A percentile compares a stretch with the other conserved stretches of the same genome.
These are phyloP conservation scores for Cabera pusaria DNA, from an alignment of 2,888 invertebrate genomes.

Conservation along the genomic window DNA sequence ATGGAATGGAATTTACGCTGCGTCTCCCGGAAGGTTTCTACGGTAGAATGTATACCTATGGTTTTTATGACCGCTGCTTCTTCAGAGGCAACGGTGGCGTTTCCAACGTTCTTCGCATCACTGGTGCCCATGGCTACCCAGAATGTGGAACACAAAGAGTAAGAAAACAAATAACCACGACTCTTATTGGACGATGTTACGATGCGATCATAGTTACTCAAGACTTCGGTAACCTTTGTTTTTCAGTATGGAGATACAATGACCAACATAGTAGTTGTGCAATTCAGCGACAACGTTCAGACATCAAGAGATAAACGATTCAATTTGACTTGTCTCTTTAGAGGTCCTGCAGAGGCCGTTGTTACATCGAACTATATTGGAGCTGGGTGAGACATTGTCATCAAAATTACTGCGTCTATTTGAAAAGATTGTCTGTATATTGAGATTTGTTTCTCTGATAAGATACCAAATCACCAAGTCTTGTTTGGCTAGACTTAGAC, in stretches of 20 bases:
- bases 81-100: constrained; percentile 95
- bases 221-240: no score
- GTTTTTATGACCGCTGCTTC: constrained; percentile 95
- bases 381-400: constrained; percentile 87
- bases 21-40: constrained; percentile 94
- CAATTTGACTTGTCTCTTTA: constrained; percentile 95
- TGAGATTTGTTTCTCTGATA: no score
- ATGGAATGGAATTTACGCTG: constrained; percentile 96
- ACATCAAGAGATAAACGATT: constrained; percentile 95
- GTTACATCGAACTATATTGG: constrained; percentile 97
- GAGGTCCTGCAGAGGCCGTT: constrained; percentile 96
- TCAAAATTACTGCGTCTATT: constrained; percentile 37
- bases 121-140: constrained; percentile 96
- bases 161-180: constrained; percentile 31
- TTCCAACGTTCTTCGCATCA: constrained; percentile 91
- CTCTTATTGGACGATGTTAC: no score
- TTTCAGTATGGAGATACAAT: constrained; percentile 93
- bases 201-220: no score
- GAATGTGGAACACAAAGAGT: constrained; percentile 96
- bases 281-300: constrained; percentile 96
- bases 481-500: no score
- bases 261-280: constrained; percentile 97
- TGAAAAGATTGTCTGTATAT: constrained; percentile 22
- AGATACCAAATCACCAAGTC: no score
- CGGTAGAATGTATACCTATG: constrained; percentile 95